phyloP scores from a whole-genome alignment of 1,140 invertebrate genomes.

The Lepidotrigona ventralis region DNA sequence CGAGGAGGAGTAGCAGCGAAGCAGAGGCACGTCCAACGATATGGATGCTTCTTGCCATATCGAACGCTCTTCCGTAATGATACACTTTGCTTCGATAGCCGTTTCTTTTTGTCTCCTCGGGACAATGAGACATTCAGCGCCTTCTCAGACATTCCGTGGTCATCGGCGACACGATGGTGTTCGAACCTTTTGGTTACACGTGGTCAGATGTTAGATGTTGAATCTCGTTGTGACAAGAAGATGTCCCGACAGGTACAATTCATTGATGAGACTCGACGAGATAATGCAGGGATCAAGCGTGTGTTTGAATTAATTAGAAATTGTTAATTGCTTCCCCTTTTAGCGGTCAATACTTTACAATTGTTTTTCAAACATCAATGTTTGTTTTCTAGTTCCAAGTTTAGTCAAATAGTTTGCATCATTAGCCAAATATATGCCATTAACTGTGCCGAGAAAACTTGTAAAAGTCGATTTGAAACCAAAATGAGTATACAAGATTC shows the following conservation, averaged over 20 bases:
- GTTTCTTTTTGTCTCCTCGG: background rate
- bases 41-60: slow-evolving; percentile 14
- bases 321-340: too few species aligned
- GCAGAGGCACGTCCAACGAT: slow-evolving; percentile 13
- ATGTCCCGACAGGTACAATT: too few species aligned
- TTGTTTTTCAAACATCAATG: too few species aligned
- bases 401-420: background rate
- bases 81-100: background rate
- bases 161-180: background rate
- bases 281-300: too few species aligned
- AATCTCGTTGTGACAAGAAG: too few species aligned
- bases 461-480: background rate
- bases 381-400: too few species aligned
- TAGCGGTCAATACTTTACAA: too few species aligned
- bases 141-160: background rate
- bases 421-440: background rate
- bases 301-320: too few species aligned
- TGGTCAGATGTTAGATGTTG: too few species aligned
- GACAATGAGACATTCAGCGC: background rate
- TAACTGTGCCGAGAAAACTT: background rate
- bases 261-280: too few species aligned
- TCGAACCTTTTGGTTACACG: background rate
- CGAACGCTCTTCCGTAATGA: slow-evolving; percentile 17
- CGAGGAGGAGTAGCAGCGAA: background rate
- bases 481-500: background rate